Evolutionary conservation across 1,140 invertebrate species (phyloP).

Genomic region (Drosophila kohkoa): DNA sequence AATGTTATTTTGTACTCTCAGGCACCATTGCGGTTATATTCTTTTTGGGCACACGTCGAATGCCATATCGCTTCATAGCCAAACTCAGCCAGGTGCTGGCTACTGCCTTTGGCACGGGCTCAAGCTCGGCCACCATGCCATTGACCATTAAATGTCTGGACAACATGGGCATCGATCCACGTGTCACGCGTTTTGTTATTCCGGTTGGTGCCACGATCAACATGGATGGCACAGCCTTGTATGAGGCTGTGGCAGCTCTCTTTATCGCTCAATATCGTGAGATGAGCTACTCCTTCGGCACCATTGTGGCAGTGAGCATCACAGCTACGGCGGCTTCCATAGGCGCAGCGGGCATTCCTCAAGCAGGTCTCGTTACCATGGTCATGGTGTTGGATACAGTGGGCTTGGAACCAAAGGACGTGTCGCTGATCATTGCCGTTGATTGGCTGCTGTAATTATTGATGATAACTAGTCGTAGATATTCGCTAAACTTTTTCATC

Average conservation of each 20-base stretch:
- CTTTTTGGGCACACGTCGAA: conserved; percentile 90
- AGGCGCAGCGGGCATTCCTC: conserved; percentile 98
- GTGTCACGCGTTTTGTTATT: conserved; percentile 97
- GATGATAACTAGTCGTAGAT: too few species aligned
- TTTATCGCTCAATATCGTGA: conserved; percentile 96
- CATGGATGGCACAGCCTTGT: conserved; percentile 98
- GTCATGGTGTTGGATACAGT: conserved; percentile 98
- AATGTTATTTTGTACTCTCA: neutral
- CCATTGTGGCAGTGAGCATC: conserved; percentile 95
- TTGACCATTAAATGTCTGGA: conserved; percentile 96
- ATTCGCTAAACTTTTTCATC: neutral
- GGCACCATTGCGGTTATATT: conserved; percentile 94
- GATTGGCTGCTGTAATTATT: conserved; percentile 97
- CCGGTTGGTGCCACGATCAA: conserved; percentile 98
- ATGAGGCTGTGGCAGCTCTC: conserved; percentile 97
- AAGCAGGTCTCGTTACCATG: conserved; percentile 97
- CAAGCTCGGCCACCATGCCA: conserved; percentile 96
- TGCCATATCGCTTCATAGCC: conserved; percentile 93
- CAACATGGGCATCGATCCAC: conserved; percentile 94
- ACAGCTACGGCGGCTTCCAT: conserved; percentile 98
- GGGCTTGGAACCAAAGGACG: conserved; percentile 95
- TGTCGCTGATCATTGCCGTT: conserved; percentile 96
- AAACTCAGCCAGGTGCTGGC: conserved; percentile 95
- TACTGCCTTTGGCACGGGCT: conserved; percentile 96
- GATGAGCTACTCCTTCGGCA: conserved; percentile 91